Evolutionary conservation across 2,888 invertebrate species (phyloP), one percentile per base, ranked within the genome.

Genomic region (Ormia ochracea): DNA sequence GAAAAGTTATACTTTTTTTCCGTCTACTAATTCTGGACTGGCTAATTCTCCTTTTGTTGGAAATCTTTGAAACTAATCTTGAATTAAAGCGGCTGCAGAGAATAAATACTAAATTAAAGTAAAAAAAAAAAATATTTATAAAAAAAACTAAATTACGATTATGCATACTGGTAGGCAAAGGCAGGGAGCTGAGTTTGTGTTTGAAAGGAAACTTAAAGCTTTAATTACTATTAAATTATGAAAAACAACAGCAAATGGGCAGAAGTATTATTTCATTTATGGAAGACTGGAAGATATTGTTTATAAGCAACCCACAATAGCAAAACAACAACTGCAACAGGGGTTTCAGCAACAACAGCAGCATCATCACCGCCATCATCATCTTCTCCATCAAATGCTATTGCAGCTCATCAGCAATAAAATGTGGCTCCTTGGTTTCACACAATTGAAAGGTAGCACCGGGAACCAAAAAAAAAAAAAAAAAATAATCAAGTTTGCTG

Each of bases 201-300:
- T 58, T 58, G 10, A 48, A 63, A 41, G 17, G 36, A 65, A 59
- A 69, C 19, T 74, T 74, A 59, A 70, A 58, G 19, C 65, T 66
- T 79, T 79, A 79, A 79, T 79, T 79, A 61, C 75, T 70, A 75
- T 70, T 79, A 79, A 79, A 79, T 79, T 79, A 75, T 70, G 48
- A n/a, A 63, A 61, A 41, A 52, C 45, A 43, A 41, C 41, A 52
- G 50, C n/a, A 36, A 76, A 76, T 58, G 56, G 26, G 45, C 17
- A 52, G 28, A 52, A 59, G 21, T 45, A 52, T 66, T 31, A 65
- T 59, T 58, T 52, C 28, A 41, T 52, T 48, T 48, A 26, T 58
- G 54, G 17, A 50, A 43, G 68, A 61, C 66, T 38, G 56, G 61
- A 68, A 61, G 54, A 68, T 58, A 63, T 63, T 26, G 43, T 68